Conservation (phyloP, 2,888 invertebrate genomes). For the Macroteleia sp. region DNA sequence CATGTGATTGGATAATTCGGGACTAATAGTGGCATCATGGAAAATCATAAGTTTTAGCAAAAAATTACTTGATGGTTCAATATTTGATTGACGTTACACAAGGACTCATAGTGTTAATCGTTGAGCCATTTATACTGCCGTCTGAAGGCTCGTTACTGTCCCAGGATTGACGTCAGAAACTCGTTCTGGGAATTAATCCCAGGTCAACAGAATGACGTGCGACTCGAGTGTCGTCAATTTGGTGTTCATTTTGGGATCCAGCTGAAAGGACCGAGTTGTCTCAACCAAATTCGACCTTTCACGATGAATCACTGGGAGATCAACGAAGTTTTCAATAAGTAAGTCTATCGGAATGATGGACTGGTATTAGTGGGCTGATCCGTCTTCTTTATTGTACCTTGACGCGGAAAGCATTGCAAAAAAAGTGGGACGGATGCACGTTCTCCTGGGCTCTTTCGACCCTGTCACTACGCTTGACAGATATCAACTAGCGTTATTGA, state of each 20-base stretch:
- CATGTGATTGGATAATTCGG: too few relatives aligned
- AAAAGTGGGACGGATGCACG: neutral
- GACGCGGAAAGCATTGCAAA: neutral
- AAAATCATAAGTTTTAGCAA: too few relatives aligned
- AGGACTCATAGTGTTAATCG: slow-evolving; percentile 44
- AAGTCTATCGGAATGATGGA: slow-evolving; percentile 17
- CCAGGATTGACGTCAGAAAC: slow-evolving; percentile 31
- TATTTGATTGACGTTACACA: slow-evolving; percentile 15
- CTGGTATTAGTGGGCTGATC: slow-evolving; percentile 16
- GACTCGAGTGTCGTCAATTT: too few relatives aligned
- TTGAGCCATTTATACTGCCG: slow-evolving; percentile 31
- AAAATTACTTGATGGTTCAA: too few relatives aligned
- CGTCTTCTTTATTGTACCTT: slow-evolving; percentile 26
- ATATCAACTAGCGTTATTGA: slow-evolving; percentile 13
- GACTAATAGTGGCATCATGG: too few relatives aligned
- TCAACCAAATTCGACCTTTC: slow-evolving; percentile 9
- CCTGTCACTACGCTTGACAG: slow-evolving; percentile 5
- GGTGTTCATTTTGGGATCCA: slow-evolving; percentile 9
- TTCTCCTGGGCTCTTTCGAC: neutral
- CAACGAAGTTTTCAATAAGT: slow-evolving; percentile 28
- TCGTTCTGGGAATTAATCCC: slow-evolving; percentile 45
- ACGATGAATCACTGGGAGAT: slow-evolving; percentile 26
- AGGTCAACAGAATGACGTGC: slow-evolving; percentile 34
- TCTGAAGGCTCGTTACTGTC: slow-evolving; percentile 47
- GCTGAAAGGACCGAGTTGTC: slow-evolving; percentile 3